A percentile compares a stretch with the other conserved stretches of the same genome.
Conservation (phyloP, 2,888 invertebrate species). For the Cremastinae sp. region DNA sequence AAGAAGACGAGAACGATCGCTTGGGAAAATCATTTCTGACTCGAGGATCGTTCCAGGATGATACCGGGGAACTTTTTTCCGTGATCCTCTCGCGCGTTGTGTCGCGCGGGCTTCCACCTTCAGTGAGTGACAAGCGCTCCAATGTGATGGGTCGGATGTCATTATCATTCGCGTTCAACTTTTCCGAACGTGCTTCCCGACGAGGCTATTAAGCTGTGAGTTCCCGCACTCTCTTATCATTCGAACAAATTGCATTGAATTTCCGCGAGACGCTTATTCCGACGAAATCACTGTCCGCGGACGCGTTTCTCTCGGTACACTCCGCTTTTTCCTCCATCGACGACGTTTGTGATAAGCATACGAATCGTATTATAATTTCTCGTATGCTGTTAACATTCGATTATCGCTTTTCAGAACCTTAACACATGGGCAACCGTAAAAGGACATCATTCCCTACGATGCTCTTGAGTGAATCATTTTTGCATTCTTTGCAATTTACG, state of each 20-base stretch:
- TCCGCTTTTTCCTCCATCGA: no score
- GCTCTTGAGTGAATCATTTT: conserved; percentile 37
- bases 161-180: conserved; percentile 44
- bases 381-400: conserved; percentile 9
- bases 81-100: conserved; percentile 10
- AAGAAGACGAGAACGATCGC: conserved; percentile 9
- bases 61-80: conserved; percentile 5
- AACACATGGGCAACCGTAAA: conserved; percentile 33
- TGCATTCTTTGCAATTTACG: conserved; percentile 15
- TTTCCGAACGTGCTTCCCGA: conserved; percentile 50
- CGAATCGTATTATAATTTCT: neutral
- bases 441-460: conserved; percentile 39
- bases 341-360: no score
- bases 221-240: conserved; percentile 12
- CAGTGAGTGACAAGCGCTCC: conserved; percentile 11
- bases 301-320: neutral
- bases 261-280: neutral
- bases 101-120: conserved; percentile 4
- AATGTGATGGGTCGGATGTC: conserved; percentile 42
- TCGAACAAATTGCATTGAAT: conserved; percentile 15
- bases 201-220: conserved; percentile 42
- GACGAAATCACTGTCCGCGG: no score
- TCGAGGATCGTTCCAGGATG: conserved; percentile 42
- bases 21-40: conserved; percentile 1
- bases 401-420: conserved; percentile 26